phyloP scores from a whole-genome alignment of 2,888 invertebrate species.

The Agapostemon virescens region DNA sequence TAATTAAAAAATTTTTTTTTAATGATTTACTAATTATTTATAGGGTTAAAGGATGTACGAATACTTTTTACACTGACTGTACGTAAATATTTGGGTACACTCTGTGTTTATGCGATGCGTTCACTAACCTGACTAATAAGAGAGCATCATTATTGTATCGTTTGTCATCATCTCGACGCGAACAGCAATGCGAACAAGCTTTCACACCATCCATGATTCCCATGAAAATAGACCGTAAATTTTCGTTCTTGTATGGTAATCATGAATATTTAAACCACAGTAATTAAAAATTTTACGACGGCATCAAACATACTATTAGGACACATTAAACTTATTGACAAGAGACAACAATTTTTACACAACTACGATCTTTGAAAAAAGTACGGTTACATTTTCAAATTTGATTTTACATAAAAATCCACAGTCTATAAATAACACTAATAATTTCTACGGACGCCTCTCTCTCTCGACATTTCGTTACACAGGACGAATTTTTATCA shows the following conservation, averaged over 20 bases:
- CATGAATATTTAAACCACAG: neutral
- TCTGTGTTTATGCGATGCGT: neutral
- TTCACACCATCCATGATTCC: constrained; percentile 27
- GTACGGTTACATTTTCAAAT: neutral
- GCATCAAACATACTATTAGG: too few relatives aligned
- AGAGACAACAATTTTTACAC: neutral
- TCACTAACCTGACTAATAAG: neutral
- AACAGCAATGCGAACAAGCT: constrained; percentile 62
- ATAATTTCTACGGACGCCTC: neutral
- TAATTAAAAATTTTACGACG: too few relatives aligned
- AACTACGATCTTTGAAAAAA: neutral
- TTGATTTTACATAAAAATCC: neutral
- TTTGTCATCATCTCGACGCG: constrained; percentile 63
- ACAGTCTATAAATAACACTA: neutral
- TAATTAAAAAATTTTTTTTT: too few relatives aligned
- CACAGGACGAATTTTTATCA: neutral
- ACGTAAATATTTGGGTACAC: too few relatives aligned
- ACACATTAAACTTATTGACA: neutral
- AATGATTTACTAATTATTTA: too few relatives aligned
- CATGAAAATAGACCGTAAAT: neutral
- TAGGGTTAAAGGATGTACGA: too few relatives aligned
- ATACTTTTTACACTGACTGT: too few relatives aligned
- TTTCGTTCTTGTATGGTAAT: neutral
- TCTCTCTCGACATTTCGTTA: neutral
- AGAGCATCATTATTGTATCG: constrained; percentile 63